Evolutionary conservation across 2,888 invertebrate genomes (phyloP), one percentile per base, ranked within the genome.

Genomic region (Euclidia mi): DNA sequence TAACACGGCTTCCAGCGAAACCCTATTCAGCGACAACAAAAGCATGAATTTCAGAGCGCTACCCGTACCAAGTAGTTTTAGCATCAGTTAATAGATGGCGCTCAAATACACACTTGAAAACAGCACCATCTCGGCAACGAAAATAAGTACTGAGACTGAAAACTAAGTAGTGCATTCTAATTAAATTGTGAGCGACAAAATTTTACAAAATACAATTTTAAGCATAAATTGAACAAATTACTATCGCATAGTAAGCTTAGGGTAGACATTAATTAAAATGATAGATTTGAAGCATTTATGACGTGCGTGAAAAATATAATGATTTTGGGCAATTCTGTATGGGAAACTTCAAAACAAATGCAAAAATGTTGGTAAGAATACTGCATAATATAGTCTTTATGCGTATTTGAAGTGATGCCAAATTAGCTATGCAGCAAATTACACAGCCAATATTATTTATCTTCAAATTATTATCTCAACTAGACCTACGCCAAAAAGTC

Each of bases 21-120:
- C 50, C 44, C 34, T 14, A 14, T 48, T 38, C 55, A n/a, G 29
- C 48, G 31, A 29, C 29, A 28, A 38, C 14, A 40, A 55, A 60
- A 44, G 43, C 52, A 51, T 74, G 65, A 71, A 65, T 56, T 68
- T 70, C 56, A 70, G 64, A 70, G 46, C 52, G 60, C 57, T 31
- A 47, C 29, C 18, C 48, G 3, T 12, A 56, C 43, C 10, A 47
- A 14, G 41, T 63, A 56, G 60, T 74, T 60, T 65, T 9, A 42
- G 11, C 10, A 20, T 3, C 6, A 29, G 18, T 15, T 40, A 51
- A 68, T 57, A 73, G 73, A 73, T 73, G 73, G 73, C 73, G 75
- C 63, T 69, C 51, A 41, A 17, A 28, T 2, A 12, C 14, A 34
- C 2, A 9, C 4, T 34, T 14, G 14, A 14, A 34, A 34, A n/a